Conservation (phyloP, 2,113 vertebrate genomes). For the Rousettus leschenaultii region DNA sequence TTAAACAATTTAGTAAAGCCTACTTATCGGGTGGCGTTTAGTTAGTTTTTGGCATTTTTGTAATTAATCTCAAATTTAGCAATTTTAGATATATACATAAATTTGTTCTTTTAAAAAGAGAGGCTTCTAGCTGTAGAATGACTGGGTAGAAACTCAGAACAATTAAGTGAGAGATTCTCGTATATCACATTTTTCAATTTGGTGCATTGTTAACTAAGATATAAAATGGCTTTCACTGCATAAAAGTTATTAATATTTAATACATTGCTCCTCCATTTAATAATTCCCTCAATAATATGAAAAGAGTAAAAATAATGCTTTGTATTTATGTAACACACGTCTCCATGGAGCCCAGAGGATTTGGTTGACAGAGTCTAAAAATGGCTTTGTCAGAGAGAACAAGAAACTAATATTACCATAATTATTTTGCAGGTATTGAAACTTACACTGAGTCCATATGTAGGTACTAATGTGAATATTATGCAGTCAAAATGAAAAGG, state of each 20-base stretch:
- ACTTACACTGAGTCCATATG: not conserved
- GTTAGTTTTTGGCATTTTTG: not conserved
- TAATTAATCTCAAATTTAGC: not conserved
- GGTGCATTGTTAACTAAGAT: not conserved
- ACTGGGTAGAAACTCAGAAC: not conserved
- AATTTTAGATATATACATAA: not conserved
- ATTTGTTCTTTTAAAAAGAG: not conserved
- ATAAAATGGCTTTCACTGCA: slow-evolving; percentile 17
- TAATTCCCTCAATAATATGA: slow-evolving; percentile 8
- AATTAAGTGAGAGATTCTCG: not conserved
- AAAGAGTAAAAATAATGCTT: slow-evolving; percentile 62
- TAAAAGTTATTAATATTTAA: slow-evolving; percentile 40
- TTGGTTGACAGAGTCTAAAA: slow-evolving; percentile 55
- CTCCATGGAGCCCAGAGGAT: slow-evolving; percentile 58
- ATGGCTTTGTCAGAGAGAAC: slow-evolving; percentile 36
- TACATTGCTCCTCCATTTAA: not conserved
- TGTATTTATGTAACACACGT: slow-evolving; percentile 29
- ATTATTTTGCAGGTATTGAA: slow-evolving; percentile 19
- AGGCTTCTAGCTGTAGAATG: not conserved
- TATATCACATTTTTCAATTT: not conserved
- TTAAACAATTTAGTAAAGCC: not conserved
- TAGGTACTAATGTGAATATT: not conserved
- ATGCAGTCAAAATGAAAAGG: not conserved
- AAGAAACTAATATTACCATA: slow-evolving; percentile 38
- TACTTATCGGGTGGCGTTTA: not conserved